Percentiles rank a stretch among this genome's conserved stretches.
These are phyloP conservation scores for Nothoprocta perdicaria DNA, from an alignment of 2,113 vertebrate genomes.

Conservation along the genomic window DNA sequence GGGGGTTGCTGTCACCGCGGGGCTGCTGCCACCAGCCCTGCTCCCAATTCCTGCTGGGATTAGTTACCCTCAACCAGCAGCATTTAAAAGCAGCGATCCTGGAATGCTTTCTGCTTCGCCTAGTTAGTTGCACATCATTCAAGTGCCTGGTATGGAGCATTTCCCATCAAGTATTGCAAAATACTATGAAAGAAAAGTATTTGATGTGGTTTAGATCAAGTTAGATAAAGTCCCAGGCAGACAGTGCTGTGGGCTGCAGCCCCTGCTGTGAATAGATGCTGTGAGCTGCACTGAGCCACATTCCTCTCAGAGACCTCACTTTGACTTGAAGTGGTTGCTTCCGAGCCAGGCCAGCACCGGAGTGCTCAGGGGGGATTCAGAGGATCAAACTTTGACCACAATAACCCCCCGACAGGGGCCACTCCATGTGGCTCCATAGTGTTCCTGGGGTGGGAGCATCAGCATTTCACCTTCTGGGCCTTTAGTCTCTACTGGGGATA, in stretches of 20 bases:
- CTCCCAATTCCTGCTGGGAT: neutral
- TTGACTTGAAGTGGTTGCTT: neutral
- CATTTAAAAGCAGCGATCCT: no score
- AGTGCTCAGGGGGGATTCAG: neutral
- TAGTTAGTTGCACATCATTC: accelerated
- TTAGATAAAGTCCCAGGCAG: neutral
- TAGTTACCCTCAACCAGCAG: neutral
- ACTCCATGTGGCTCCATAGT: neutral
- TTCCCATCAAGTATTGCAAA: accelerated
- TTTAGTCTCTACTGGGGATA: neutral
- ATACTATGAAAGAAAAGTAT: neutral
- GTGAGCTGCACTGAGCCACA: neutral
- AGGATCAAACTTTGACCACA: neutral
- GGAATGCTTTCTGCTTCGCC: neutral
- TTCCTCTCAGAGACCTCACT: neutral
- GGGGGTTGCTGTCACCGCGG: neutral
- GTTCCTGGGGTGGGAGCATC: accelerated
- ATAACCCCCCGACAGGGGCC: neutral
- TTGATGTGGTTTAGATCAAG: accelerated
- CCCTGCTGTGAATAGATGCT: neutral
- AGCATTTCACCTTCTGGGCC: neutral
- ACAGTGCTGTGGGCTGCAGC: neutral
- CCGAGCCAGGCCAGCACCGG: neutral
- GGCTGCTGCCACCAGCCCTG: neutral
- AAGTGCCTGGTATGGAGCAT: accelerated